phyloP scores from a whole-genome alignment of 1,140 invertebrate species.

The Mercenaria mercenaria region DNA sequence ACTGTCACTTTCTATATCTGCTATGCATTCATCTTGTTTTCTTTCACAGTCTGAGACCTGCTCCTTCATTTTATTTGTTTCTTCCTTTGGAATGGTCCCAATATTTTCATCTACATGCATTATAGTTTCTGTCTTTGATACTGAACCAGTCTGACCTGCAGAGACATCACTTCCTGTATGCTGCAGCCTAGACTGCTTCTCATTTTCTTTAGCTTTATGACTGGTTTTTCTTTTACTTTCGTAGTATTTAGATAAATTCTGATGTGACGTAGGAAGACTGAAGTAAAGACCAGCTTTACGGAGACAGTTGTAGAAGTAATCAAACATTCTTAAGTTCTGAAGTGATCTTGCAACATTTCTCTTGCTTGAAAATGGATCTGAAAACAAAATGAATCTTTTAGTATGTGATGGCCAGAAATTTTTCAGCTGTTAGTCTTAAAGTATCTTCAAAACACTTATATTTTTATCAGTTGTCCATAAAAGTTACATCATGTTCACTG shows the following conservation, averaged over 20 bases:
- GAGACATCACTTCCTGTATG: background rate
- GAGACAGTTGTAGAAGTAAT: slow-evolving; percentile 86
- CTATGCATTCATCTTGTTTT: background rate
- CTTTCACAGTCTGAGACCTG: slow-evolving; percentile 9
- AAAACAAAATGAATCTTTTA: slow-evolving; percentile 59
- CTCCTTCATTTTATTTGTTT: background rate
- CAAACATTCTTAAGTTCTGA: slow-evolving; percentile 85
- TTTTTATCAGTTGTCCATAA: too few relatives aligned
- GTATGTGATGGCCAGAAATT: background rate
- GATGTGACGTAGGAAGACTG: slow-evolving; percentile 82
- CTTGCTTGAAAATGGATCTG: slow-evolving; percentile 87
- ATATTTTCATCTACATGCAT: background rate
- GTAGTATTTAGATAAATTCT: slow-evolving; percentile 28
- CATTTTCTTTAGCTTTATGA: slow-evolving; percentile 53
- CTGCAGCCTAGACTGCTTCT: background rate
- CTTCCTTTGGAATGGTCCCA: background rate
- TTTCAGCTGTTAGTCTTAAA: too few relatives aligned
- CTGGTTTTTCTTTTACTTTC: slow-evolving; percentile 20
- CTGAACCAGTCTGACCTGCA: background rate
- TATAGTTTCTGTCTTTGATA: background rate
- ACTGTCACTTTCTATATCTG: background rate
- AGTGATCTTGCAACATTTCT: slow-evolving; percentile 86
- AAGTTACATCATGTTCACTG: too few relatives aligned
- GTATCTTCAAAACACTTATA: too few relatives aligned
- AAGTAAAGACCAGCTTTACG: slow-evolving; percentile 86